These are phyloP conservation scores for Lordiphosa andalusiaca DNA, from an alignment of 2,888 invertebrate species.

Conservation along the genomic window DNA sequence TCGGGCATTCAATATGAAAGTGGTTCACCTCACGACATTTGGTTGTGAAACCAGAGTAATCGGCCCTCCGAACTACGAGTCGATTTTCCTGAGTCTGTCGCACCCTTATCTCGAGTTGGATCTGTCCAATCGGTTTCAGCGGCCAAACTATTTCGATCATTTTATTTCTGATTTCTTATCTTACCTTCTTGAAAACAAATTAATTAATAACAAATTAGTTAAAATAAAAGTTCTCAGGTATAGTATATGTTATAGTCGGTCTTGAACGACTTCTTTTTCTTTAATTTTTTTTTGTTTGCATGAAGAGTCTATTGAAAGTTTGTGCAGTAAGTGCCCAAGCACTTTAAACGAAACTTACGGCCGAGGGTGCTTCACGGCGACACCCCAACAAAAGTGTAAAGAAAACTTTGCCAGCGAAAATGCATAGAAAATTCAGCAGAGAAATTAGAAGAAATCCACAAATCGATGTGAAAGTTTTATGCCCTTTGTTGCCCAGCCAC, in stretches of 20 bases:
- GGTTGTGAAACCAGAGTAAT: no score
- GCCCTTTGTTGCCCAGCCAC: slow-evolving; percentile 4
- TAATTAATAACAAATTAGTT: no score
- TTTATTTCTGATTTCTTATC: no score
- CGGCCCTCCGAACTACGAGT: no score
- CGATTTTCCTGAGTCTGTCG: no score
- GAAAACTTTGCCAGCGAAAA: slow-evolving; percentile 29
- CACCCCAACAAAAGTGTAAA: slow-evolving; percentile 14
- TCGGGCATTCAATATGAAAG: no score
- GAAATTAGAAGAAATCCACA: slow-evolving; percentile 40
- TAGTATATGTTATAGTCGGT: background rate
- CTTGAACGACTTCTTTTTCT: background rate
- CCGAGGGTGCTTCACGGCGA: slow-evolving; percentile 27
- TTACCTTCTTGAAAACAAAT: no score
- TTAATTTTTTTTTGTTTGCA: slow-evolving; percentile 6
- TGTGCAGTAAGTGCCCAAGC: slow-evolving; percentile 10
- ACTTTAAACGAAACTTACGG: slow-evolving; percentile 29
- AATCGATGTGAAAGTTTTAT: slow-evolving; percentile 37
- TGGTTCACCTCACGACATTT: no score
- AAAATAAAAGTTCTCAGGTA: no score
- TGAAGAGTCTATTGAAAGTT: slow-evolving; percentile 30
- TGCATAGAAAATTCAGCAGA: slow-evolving; percentile 39
- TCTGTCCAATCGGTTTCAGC: no score
- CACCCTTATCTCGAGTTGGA: no score
- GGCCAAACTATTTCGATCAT: no score